Evolutionary conservation across 1,140 invertebrate species (phyloP).

Genomic region (Saccostrea echinata): DNA sequence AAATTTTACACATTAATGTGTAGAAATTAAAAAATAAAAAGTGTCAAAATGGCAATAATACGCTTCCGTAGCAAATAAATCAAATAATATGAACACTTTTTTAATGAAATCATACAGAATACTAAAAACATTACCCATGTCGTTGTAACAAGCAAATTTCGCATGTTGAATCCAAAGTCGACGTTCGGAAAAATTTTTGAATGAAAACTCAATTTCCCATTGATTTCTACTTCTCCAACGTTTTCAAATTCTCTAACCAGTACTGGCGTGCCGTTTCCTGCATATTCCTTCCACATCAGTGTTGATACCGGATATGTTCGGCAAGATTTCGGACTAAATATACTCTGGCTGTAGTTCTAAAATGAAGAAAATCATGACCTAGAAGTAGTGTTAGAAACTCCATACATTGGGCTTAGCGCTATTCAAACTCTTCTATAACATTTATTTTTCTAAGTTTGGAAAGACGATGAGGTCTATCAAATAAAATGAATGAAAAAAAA

Average conservation of each 20-base stretch:
- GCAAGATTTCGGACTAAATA: conserved; percentile 25
- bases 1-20: no score
- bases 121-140: conserved; percentile 14
- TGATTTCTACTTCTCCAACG: not conserved
- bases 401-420: no score
- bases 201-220: not conserved
- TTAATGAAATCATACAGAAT: no score
- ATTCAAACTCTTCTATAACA: no score
- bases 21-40: no score
- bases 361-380: not conserved
- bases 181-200: conserved; percentile 43
- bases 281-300: conserved; percentile 35
- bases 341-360: conserved; percentile 12
- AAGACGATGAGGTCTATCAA: not conserved
- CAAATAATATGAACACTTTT: no score
- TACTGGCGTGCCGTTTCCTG: not conserved
- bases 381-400: no score
- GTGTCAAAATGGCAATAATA: no score
- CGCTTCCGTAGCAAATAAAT: no score
- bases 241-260: conserved; percentile 2
- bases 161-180: conserved; percentile 42
- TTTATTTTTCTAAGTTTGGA: no score
- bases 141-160: conserved; percentile 40
- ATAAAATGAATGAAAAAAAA: not conserved
- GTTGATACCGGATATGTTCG: not conserved